phyloP scores from a whole-genome alignment of 2,797 vertebrate genomes.

The Coregonus suidteri region DNA sequence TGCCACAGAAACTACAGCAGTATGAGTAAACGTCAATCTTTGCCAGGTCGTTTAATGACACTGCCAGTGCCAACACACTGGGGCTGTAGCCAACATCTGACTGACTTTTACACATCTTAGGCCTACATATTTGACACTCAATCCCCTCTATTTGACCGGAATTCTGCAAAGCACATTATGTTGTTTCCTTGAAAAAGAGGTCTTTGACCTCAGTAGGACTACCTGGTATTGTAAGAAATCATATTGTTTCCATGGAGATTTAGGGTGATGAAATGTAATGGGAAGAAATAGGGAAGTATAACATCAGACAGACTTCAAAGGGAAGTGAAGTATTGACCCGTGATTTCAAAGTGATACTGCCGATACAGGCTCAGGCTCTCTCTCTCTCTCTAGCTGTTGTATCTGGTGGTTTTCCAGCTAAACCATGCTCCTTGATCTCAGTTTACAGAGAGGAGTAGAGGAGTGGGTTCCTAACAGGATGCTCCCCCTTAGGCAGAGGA shows the following conservation, averaged over 20 bases:
- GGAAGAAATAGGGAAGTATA: slow-evolving; percentile 14
- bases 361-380: not conserved
- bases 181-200: not conserved
- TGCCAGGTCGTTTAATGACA: no score
- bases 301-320: slow-evolving; percentile 24
- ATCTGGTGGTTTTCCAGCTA: slow-evolving; percentile 30
- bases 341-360: slow-evolving; percentile 21
- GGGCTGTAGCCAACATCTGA: not conserved
- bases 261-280: not conserved
- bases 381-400: not conserved
- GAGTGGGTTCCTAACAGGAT: slow-evolving; percentile 17
- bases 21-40: not conserved
- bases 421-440: slow-evolving; percentile 46
- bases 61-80: slow-evolving; percentile 2
- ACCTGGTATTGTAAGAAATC: no score
- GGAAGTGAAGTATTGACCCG: slow-evolving; percentile 23
- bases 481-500: slow-evolving; percentile 26
- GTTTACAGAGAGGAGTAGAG: slow-evolving; percentile 24
- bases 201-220: not conserved
- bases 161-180: not conserved
- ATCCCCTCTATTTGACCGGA: not conserved
- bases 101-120: not conserved
- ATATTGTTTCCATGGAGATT: slow-evolving; percentile 22
- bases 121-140: not conserved
- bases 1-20: not conserved